Percentiles rank a stretch among this genome's conserved stretches.
Evolutionary conservation across 1,140 invertebrate genomes (phyloP).

Genomic region (Danaus plexippus): DNA sequence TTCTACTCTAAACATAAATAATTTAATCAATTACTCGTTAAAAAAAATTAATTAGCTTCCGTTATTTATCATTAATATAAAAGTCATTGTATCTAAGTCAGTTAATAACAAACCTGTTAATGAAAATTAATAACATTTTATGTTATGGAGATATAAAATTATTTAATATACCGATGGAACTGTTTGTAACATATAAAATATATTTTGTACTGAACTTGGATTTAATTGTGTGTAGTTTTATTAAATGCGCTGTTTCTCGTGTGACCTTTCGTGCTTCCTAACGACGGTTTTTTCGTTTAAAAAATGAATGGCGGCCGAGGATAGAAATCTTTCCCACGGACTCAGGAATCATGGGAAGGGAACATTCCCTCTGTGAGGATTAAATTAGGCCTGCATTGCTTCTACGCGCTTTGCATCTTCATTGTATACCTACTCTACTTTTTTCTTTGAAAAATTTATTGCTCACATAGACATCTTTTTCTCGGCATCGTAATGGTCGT

Average conservation of each 20-base stretch:
- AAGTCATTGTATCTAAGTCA: too few relatives aligned
- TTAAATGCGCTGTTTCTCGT: constrained; percentile 32
- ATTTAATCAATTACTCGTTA: too few relatives aligned
- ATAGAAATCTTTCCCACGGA: constrained; percentile 63
- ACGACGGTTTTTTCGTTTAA: constrained; percentile 46
- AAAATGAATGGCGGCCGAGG: constrained; percentile 50
- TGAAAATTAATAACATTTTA: too few relatives aligned
- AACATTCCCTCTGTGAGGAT: constrained; percentile 25
- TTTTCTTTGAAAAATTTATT: too few relatives aligned
- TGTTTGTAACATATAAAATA: too few relatives aligned
- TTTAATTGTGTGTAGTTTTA: constrained; percentile 19
- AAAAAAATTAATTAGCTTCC: too few relatives aligned
- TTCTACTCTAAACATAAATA: too few relatives aligned
- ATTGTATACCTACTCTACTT: neutral
- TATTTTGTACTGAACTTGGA: neutral
- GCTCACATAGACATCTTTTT: neutral
- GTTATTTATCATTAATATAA: too few relatives aligned
- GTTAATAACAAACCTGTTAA: too few relatives aligned
- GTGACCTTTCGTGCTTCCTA: constrained; percentile 37
- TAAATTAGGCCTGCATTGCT: constrained; percentile 19
- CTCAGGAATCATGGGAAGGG: constrained; percentile 47
- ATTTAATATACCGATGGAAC: too few relatives aligned
- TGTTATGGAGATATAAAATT: too few relatives aligned
- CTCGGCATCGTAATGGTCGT: too few relatives aligned
- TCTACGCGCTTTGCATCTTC: constrained; percentile 7